Conservation (phyloP, 2,113 vertebrate genomes). For the Coracopsis vasa region DNA sequence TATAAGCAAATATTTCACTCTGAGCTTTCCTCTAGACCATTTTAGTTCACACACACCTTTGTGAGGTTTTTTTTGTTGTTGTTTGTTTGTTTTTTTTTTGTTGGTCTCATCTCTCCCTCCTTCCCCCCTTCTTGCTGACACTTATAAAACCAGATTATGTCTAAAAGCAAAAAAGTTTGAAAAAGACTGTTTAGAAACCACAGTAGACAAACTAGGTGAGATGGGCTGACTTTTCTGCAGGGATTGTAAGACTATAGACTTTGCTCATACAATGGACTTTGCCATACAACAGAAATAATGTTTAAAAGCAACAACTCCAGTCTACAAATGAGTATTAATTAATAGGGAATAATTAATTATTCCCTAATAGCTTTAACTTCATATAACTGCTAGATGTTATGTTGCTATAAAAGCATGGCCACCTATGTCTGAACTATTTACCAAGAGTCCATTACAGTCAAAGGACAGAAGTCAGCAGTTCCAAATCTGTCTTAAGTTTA, state of each 20-base stretch:
- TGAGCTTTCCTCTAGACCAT: background rate
- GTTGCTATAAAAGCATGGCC: background rate
- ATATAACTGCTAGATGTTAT: background rate
- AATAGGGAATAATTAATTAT: background rate
- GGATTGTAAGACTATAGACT: background rate
- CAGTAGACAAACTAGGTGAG: background rate
- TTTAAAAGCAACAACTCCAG: background rate
- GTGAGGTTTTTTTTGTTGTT: background rate
- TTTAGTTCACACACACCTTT: background rate
- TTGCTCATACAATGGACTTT: background rate
- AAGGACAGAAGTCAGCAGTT: background rate
- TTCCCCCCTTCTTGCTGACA: background rate
- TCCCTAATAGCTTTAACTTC: background rate
- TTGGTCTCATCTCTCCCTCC: background rate
- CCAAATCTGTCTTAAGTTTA: background rate
- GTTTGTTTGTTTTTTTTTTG: background rate
- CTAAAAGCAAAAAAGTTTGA: background rate
- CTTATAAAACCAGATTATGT: background rate
- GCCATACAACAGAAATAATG: background rate
- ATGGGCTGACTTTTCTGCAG: background rate
- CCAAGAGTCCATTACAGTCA: background rate
- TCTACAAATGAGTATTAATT: background rate
- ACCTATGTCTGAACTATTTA: background rate
- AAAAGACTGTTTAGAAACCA: background rate
- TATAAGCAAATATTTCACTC: background rate